Base-by-base conservation (phyloP, 2,888 invertebrate species). In the Tanytarsus gracilentus region DNA sequence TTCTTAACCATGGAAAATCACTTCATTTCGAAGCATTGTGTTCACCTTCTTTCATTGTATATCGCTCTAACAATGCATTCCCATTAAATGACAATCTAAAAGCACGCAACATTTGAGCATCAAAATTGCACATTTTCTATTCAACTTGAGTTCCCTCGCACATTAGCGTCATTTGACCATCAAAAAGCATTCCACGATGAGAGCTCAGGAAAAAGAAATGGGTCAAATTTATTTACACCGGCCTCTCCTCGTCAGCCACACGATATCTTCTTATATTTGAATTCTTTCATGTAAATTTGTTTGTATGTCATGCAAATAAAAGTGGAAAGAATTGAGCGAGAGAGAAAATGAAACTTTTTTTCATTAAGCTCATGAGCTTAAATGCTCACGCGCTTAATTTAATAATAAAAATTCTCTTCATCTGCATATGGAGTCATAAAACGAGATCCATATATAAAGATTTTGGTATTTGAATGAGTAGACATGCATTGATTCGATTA, bases 261-360 rank as follows among this genome's bases (percentile, higher is more conserved):
- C 23, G 44, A 23, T 44, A 23, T 26, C 25, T 26, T 14, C 40
- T 55, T 18, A 55, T 14, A 55, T 18, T 5, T 5, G 36, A 53
- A 18, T 40, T 8, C 7, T 40, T 14, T 8, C 40, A 2, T 44
- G 16, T 23, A 26, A 26, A 36, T 29, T 26, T 14, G 4, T 53
- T 55, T 55, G 21, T 39, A 27, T 55, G 55, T 55, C 55, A 55
- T 40, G 40, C 26, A 39, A 55, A 55, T 39, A 55, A 18, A 26
- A 40, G 36, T 9, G 9, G 26, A 52, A 5, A n/a, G n/a, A 50
- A 8, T 9, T n/a, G 18, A 4, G 9, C 2, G 14, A 8, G 18
- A 8, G 3, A 8, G 44, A 18, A 44, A 6, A 44, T 16, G 21
- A 18, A 44, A 14, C n/a, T n/a, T n/a, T n/a, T n/a, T n/a, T n/a